Base-by-base conservation (phyloP, 2,888 invertebrate genomes). In the Nemapogon koenigi region DNA sequence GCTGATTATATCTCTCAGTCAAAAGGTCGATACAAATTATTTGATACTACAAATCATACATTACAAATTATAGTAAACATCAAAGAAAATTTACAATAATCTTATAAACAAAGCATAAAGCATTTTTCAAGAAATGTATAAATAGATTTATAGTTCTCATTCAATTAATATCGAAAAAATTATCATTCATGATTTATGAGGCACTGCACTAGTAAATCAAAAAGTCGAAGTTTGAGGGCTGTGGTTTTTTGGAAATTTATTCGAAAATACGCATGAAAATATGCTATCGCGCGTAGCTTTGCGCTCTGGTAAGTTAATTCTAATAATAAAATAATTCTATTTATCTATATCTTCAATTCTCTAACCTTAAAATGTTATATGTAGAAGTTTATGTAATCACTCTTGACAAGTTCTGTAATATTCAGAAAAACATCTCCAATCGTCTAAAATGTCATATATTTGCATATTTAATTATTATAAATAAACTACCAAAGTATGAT, bases 221-320 rank as follows among this genome's bases (percentile, higher is more conserved):
- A 22, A 13, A 11, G 14, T 4, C 6, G 28, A n/a, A n/a, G 14
- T 27, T 27, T 27, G 46, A 49, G 56, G 61, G 46, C 59, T 64
- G 67, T 64, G 59, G 64, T 54, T 55, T 58, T 59, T 55, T 40
- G 45, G 41, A 47, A 49, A 40, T 56, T 49, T 49, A 47, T 50
- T 51, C 35, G 43, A 57, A 57, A 58, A 59, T 62, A 51, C 49
- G 18, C 49, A 49, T 47, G 49, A 45, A 51, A 83, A 81, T 78
- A 87, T 87, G 87, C 70, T 87, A 62, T 87, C 87, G 51, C 84
- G 86, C 57, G 80, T 83, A 63, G 82, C 84, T 67, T 76, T 86
- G 67, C 82, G 86, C 64, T 79, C 86, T 79, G 85, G 87, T 87
- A 82, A 65, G 71, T 61, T 46, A 46, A 37, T 43, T 26, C n/a